Conservation (phyloP, 2,797 vertebrate genomes). For the Acridotheres tristis region DNA sequence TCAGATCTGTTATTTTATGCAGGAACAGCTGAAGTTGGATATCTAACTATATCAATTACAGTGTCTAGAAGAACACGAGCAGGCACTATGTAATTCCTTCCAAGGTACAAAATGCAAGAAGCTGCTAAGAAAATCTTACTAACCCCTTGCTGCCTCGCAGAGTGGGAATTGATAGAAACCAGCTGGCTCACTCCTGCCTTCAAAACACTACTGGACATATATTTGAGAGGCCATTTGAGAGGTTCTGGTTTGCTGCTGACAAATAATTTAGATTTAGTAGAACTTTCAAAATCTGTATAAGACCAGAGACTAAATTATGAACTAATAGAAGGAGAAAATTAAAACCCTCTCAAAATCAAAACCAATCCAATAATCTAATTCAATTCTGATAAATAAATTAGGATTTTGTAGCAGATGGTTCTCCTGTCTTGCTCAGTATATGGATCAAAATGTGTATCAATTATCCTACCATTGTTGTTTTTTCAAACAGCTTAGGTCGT, state of each 20-base stretch:
- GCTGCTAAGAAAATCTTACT: constrained; percentile 14
- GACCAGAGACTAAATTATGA: neutral
- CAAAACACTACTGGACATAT: neutral
- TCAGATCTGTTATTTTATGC: neutral
- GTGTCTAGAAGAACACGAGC: neutral
- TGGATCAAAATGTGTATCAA: neutral
- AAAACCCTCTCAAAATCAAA: neutral
- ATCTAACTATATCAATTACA: neutral
- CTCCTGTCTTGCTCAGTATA: neutral
- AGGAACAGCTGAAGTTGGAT: neutral
- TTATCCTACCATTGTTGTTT: neutral
- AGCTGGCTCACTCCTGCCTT: constrained; percentile 29
- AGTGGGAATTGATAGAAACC: constrained; percentile 43
- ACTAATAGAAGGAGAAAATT: neutral
- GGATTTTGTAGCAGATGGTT: neutral
- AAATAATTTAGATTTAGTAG: constrained; percentile 6
- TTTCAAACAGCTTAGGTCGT: neutral
- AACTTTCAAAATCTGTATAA: neutral
- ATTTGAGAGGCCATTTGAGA: neutral
- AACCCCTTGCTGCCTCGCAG: neutral
- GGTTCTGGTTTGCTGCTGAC: neutral
- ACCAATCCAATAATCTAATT: neutral
- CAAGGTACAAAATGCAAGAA: constrained; percentile 48
- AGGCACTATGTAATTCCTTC: neutral
- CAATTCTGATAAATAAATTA: neutral